phyloP scores from a whole-genome alignment of 1,140 invertebrate species.

The Neelides sp. region DNA sequence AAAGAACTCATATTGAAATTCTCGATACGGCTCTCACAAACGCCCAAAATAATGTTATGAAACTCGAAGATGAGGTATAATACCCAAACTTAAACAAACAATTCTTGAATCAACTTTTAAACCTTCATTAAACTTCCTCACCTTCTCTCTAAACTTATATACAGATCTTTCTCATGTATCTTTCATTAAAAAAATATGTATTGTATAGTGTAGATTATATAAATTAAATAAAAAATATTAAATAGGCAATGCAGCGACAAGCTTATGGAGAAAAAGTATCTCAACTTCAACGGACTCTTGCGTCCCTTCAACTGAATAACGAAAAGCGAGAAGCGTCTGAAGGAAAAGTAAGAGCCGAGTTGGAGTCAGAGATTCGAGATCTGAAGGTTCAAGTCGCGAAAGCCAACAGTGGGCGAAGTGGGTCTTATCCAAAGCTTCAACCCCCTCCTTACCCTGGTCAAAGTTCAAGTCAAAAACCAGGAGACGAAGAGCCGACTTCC shows the following conservation, averaged over 20 bases:
- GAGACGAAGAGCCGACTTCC: not conserved
- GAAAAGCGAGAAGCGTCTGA: constrained; percentile 74
- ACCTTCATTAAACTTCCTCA: no score
- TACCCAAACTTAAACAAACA: no score
- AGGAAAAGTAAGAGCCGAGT: constrained; percentile 58
- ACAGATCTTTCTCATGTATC: no score
- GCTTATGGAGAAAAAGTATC: constrained; percentile 69
- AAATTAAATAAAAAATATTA: no score
- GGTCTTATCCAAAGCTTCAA: no score
- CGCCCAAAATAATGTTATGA: constrained; percentile 74
- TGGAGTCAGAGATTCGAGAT: constrained; percentile 62
- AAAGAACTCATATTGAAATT: constrained; percentile 82
- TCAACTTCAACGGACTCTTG: constrained; percentile 67
- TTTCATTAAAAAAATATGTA: no score
- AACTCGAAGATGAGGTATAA: constrained; percentile 72
- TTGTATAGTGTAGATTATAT: no score
- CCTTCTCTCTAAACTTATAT: no score
- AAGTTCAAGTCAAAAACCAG: not conserved
- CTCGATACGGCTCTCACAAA: constrained; percentile 80
- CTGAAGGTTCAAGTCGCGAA: constrained; percentile 35
- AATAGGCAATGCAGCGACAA: no score
- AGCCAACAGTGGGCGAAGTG: constrained; percentile 4
- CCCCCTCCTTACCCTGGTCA: constrained; percentile 25
- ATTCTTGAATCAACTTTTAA: no score
- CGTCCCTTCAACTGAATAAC: constrained; percentile 66